Evolutionary conservation across 2,888 invertebrate genomes (phyloP).

Genomic region (Nephrocerus scutellatus): DNA sequence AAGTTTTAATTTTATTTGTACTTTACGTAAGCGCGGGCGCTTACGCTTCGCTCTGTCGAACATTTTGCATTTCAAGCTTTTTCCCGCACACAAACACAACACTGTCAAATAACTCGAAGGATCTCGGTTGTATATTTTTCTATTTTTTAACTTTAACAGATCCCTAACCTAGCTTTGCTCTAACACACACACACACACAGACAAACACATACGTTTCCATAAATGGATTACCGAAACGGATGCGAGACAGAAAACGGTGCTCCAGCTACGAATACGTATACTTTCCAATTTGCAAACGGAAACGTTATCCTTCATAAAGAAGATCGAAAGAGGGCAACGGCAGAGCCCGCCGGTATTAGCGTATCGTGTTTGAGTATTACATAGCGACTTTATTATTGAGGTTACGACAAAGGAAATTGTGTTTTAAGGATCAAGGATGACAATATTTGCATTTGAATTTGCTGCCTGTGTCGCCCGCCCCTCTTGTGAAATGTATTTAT

Average conservation of each 20-base stretch:
- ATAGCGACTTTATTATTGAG: constrained; percentile 22
- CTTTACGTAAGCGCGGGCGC: constrained; percentile 4
- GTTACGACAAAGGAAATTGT: constrained; percentile 19
- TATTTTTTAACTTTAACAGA: too few species aligned
- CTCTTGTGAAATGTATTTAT: too few species aligned
- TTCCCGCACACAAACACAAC: neutral
- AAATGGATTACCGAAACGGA: constrained; percentile 24
- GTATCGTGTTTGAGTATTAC: constrained; percentile 12
- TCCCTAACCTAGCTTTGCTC: too few species aligned
- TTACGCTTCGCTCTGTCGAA: neutral
- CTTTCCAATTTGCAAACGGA: constrained; percentile 43
- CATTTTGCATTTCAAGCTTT: neutral
- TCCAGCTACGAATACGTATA: too few species aligned
- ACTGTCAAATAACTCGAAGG: too few species aligned
- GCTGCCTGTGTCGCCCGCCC: too few species aligned
- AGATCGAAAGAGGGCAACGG: constrained; percentile 24
- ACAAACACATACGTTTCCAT: constrained; percentile 6
- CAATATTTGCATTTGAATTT: too few species aligned
- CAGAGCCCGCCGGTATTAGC: constrained; percentile 20
- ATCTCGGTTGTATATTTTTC: too few species aligned
- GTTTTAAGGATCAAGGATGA: constrained; percentile 5
- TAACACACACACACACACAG: neutral
- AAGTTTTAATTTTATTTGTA: constrained; percentile 21
- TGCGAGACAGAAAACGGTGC: constrained; percentile 23
- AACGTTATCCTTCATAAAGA: constrained; percentile 43